These are phyloP conservation scores for Ooceraea biroi DNA, from an alignment of 1,140 invertebrate species.

Conservation along the genomic window DNA sequence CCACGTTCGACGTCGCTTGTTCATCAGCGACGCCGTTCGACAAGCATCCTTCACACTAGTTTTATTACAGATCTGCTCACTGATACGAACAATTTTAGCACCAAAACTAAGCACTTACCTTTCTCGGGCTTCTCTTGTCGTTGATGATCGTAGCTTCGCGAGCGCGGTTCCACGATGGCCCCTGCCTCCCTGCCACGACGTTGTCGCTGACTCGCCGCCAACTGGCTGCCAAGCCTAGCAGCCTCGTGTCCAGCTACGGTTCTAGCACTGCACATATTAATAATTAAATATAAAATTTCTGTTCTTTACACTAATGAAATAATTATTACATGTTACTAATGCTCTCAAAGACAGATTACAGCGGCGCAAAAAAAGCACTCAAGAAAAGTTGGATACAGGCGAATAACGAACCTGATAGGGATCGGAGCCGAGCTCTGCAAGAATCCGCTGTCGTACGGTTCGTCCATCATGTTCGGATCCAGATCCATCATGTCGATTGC, in stretches of 20 bases:
- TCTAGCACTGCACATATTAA: constrained; percentile 85
- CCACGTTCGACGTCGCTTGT: not conserved
- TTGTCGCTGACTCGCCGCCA: constrained; percentile 88
- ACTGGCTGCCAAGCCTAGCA: constrained; percentile 90
- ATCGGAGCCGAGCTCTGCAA: constrained; percentile 85
- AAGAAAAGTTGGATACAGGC: not conserved
- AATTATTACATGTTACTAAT: not conserved
- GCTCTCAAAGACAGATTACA: not conserved
- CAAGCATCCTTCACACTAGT: constrained; percentile 38
- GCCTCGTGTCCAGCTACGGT: constrained; percentile 93
- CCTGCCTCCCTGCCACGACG: constrained; percentile 83
- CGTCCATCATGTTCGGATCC: constrained; percentile 85
- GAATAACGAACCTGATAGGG: constrained; percentile 81
- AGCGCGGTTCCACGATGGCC: constrained; percentile 86
- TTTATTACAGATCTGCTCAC: constrained; percentile 24
- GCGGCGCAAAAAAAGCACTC: not conserved
- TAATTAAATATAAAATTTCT: constrained; percentile 52
- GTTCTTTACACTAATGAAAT: not conserved
- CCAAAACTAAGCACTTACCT: constrained; percentile 85
- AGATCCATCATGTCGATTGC: constrained; percentile 85
- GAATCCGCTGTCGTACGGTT: constrained; percentile 85
- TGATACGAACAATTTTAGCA: constrained; percentile 5
- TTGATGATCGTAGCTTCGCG: constrained; percentile 89
- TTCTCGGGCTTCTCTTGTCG: constrained; percentile 86
- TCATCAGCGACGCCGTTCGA: not conserved